phyloP scores from a whole-genome alignment of 2,113 vertebrate species.

The Chiloscyllium plagiosum region DNA sequence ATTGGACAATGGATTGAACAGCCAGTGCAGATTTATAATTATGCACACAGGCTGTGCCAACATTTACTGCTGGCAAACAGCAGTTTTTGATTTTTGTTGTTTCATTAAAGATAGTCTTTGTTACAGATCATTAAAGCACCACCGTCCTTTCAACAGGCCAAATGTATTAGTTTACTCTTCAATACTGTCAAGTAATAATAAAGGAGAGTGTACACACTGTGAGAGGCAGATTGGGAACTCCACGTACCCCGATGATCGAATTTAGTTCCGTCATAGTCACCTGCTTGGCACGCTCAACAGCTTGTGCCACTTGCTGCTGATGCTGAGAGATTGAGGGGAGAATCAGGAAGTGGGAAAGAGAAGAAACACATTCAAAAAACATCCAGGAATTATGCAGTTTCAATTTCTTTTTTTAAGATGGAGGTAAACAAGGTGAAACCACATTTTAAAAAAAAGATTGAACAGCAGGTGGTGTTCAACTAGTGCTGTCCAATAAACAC shows the following conservation, averaged over 20 bases:
- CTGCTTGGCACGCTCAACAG: slow-evolving; percentile 94
- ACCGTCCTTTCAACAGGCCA: background rate
- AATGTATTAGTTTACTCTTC: background rate
- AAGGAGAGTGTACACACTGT: slow-evolving; percentile 91
- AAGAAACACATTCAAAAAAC: background rate
- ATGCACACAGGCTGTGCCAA: background rate
- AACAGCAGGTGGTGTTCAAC: background rate
- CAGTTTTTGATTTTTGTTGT: background rate
- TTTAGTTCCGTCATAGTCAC: slow-evolving; percentile 98
- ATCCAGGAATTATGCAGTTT: background rate
- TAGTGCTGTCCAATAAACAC: too few species aligned
- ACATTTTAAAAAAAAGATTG: background rate
- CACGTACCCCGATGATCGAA: slow-evolving; percentile 99
- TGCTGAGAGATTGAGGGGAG: slow-evolving; percentile 60
- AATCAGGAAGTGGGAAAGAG: background rate
- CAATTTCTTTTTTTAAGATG: too few species aligned
- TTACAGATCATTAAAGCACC: background rate
- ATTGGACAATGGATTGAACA: background rate
- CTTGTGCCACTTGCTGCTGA: slow-evolving; percentile 97
- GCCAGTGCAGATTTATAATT: background rate
- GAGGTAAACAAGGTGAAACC: background rate
- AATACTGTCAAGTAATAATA: slow-evolving; percentile 67
- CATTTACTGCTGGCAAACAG: background rate
- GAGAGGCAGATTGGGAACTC: slow-evolving; percentile 97
- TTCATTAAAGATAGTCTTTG: background rate